Evolutionary conservation across 2,113 vertebrate genomes (phyloP).

Genomic region (Pachyramphus minor): DNA sequence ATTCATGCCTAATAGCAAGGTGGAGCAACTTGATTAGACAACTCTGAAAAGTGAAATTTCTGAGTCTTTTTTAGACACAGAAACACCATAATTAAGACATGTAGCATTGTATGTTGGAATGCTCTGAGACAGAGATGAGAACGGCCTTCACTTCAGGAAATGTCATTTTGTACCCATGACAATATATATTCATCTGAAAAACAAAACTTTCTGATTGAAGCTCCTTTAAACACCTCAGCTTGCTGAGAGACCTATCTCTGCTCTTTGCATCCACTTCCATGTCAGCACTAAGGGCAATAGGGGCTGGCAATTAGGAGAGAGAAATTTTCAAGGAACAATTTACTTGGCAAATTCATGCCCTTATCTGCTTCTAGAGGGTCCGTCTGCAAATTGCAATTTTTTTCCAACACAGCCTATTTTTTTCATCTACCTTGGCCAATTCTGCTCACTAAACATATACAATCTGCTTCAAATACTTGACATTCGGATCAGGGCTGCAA

Average conservation of each 20-base stretch:
- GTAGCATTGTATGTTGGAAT: constrained; percentile 19
- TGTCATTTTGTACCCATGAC: constrained; percentile 24
- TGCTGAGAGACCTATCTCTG: not conserved
- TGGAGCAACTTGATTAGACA: constrained; percentile 65
- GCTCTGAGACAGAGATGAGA: not conserved
- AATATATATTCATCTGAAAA: constrained; percentile 22
- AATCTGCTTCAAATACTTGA: not conserved
- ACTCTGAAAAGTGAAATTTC: constrained; percentile 57
- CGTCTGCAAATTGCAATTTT: not conserved
- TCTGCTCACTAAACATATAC: not conserved
- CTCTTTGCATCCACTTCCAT: not conserved
- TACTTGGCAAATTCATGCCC: not conserved
- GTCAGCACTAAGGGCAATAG: not conserved
- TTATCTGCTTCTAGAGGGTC: not conserved
- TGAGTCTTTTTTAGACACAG: constrained; percentile 18
- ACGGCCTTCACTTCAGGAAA: constrained; percentile 25
- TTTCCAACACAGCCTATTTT: not conserved
- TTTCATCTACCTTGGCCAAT: not conserved
- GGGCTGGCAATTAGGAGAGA: not conserved
- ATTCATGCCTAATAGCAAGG: constrained; percentile 66
- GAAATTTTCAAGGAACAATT: not conserved
- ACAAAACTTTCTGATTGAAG: constrained; percentile 30
- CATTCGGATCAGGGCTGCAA: not conserved
- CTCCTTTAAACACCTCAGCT: not conserved
- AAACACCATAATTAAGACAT: constrained; percentile 39